Evolutionary conservation across 2,113 vertebrate genomes (phyloP).

Genomic region (Columbina picui): DNA sequence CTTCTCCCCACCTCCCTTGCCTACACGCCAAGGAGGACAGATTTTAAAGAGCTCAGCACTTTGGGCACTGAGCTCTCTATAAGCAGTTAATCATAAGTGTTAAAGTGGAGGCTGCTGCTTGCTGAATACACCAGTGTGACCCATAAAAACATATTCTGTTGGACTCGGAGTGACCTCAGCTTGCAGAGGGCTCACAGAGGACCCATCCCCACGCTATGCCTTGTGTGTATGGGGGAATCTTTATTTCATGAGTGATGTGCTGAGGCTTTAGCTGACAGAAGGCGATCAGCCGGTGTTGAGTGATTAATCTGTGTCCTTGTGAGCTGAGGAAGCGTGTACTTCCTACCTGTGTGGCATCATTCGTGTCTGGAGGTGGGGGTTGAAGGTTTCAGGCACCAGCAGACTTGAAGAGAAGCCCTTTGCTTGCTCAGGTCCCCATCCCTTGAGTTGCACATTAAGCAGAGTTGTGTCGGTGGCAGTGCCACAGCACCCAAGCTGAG

Average conservation of each 20-base stretch:
- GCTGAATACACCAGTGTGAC: not conserved
- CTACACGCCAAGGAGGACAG: not conserved
- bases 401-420: not conserved
- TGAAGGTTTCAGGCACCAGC: not conserved
- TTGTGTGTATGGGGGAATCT: rapidly evolving
- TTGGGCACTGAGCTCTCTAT: not conserved
- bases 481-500: not conserved
- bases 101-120: not conserved
- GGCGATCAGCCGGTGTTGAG: rapidly evolving
- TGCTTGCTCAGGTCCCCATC: not conserved
- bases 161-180: not conserved
- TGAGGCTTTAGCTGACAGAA: not conserved
- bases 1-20: not conserved
- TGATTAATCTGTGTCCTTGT: not conserved
- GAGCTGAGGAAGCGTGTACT: not conserved
- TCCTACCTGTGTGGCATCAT: not conserved
- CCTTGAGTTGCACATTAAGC: rapidly evolving
- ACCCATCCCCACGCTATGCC: rapidly evolving
- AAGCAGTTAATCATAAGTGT: not conserved
- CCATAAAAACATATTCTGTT: not conserved
- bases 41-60: not conserved
- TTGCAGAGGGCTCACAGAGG: not conserved
- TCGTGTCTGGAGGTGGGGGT: not conserved
- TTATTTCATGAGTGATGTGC: rapidly evolving
- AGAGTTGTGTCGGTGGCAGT: rapidly evolving